phyloP scores from a whole-genome alignment of 2,888 invertebrate species.

The Helobdella robusta region DNA sequence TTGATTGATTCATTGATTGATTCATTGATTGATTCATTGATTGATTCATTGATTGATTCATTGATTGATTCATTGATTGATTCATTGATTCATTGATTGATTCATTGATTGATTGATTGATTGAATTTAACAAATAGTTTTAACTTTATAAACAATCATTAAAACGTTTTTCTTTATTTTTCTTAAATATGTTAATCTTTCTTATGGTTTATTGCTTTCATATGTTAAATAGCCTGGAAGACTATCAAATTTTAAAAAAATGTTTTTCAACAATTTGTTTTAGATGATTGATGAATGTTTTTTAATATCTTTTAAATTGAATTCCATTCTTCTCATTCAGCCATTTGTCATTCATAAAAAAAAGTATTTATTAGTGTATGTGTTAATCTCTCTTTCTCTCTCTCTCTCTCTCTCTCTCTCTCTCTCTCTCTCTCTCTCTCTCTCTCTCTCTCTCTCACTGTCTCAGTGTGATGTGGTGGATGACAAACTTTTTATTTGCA shows the following conservation, averaged over 20 bases:
- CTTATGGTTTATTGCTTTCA: no score
- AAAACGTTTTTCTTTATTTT: not conserved
- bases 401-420: conserved; percentile 8
- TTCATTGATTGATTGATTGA: no score
- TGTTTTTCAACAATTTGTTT: no score
- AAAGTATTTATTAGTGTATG: conserved; percentile 6
- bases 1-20: not conserved
- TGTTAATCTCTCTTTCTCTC: conserved; percentile 16
- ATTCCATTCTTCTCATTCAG: no score
- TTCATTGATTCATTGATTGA: not conserved
- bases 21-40: not conserved
- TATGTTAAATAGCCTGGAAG: no score
- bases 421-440: conserved; percentile 14
- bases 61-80: not conserved
- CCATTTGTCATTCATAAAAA: no score
- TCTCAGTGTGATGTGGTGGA: no score
- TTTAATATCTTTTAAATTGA: no score
- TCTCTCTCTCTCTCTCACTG: conserved; percentile 22
- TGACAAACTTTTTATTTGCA: no score
- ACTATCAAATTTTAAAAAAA: no score
- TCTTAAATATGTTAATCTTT: no score
- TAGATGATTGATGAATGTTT: no score
- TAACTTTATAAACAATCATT: not conserved
- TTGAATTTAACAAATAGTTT: not conserved
- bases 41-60: not conserved